Conservation (phyloP, 1,140 invertebrate species). For the Coptotermes formosanus region DNA sequence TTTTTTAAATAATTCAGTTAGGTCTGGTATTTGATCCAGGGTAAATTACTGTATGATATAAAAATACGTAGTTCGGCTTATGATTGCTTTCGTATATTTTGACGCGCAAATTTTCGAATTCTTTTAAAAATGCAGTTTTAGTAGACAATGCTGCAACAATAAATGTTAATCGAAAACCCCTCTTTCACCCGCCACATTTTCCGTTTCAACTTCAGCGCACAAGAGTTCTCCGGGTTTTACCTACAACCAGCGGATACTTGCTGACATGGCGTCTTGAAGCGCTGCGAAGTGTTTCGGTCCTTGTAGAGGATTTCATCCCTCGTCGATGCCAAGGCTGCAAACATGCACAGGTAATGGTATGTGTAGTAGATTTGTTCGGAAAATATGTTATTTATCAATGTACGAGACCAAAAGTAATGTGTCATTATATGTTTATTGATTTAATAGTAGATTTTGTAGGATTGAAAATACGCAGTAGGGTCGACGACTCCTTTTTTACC, state of each 20-base stretch:
- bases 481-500: slow-evolving; percentile 30
- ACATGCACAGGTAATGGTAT: slow-evolving; percentile 31
- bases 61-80: background rate
- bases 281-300: slow-evolving; percentile 31
- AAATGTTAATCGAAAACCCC: background rate
- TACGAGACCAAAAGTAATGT: background rate
- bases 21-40: no score
- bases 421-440: slow-evolving; percentile 25
- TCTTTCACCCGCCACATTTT: slow-evolving; percentile 10
- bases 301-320: slow-evolving; percentile 29
- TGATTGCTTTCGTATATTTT: background rate
- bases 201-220: background rate
- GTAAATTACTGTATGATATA: background rate
- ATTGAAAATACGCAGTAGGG: slow-evolving; percentile 31
- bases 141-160: background rate
- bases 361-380: slow-evolving; percentile 7
- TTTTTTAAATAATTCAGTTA: no score
- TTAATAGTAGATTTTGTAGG: slow-evolving; percentile 22
- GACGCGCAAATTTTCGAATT: background rate
- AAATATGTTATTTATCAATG: background rate
- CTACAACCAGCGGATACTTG: slow-evolving; percentile 28
- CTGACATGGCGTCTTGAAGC: slow-evolving; percentile 32
- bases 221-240: slow-evolving; percentile 27
- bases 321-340: slow-evolving; percentile 26
- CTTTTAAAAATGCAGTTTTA: background rate